Base-by-base conservation (phyloP, 2,113 vertebrate species). In the Sceloporus tristichus region DNA sequence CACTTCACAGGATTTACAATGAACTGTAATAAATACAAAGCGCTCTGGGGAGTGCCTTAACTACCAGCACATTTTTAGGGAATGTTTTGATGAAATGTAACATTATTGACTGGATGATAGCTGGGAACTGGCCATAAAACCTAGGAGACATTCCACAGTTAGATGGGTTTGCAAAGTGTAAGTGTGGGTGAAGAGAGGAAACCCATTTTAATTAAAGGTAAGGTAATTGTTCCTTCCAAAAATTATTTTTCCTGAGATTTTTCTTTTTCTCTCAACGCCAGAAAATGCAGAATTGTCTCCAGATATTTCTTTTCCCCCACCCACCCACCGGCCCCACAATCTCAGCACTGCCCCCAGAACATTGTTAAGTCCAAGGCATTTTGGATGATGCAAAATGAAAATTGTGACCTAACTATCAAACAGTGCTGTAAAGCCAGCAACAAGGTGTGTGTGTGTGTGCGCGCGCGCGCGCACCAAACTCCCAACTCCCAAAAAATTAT, bases 41-140 rank as follows among this genome's bases (percentile, higher is more conserved):
- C 91, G 91, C 71, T 42, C 90, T 10, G 42, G 88, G 94, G 14
- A 92, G 88, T 62, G 2, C 29, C 91, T 3, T 68, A 38, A 89
- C 1, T 71, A 70, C 70, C 18, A 88, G 13, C 59, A 40, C 7
- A 9, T 16, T 9, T 9, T 75, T 42, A 66, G 83, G 74, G 56
- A 19, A 40, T 75, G 4, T 87, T 76, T 9, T 42, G 70, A 90
- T 90, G 88, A 68, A 85, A 87, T 38, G 0, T 77, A 85, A 42
- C 3, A 0, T 59, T 94, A 90, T 84, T 83, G 94, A 93, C 4
- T 48, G 84, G 0, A 85, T 0, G 81, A 86, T 78, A 86, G 85
- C 88, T 79, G 65, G 83, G 29, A 84, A 75, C 0, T 40, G 90
- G 81, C 16, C 2, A 53, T 40, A 89, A 88, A 90, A 81, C 34